A percentile compares a stretch with the other conserved stretches of the same genome.
phyloP scores from a whole-genome alignment of 2,888 invertebrate species.

The Lepas anatifera region DNA sequence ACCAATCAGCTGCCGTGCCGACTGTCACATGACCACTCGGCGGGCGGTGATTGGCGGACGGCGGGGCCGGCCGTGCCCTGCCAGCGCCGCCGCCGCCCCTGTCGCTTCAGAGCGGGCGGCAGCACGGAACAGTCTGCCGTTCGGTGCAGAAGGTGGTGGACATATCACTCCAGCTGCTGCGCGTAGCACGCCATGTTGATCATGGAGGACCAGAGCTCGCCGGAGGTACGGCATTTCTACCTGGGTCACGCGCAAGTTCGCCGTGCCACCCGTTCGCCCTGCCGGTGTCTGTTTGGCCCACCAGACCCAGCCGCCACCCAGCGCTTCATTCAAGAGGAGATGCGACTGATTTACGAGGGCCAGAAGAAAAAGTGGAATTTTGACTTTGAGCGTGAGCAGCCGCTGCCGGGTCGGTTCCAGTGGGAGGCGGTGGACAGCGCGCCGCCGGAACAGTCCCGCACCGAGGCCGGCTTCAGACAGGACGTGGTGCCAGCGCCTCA shows the following conservation, averaged over 20 bases:
- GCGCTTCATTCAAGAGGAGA: background rate
- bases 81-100: background rate
- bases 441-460: slow-evolving; percentile 1
- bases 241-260: slow-evolving; percentile 6
- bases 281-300: slow-evolving; percentile 6
- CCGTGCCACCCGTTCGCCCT: background rate
- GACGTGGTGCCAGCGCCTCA: background rate
- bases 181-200: background rate
- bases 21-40: background rate
- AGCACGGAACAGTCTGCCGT: background rate
- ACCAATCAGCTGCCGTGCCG: background rate
- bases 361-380: slow-evolving; percentile 15
- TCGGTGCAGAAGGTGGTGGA: background rate
- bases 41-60: background rate
- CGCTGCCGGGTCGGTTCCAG: slow-evolving; percentile 11
- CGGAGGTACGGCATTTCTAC: background rate
- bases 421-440: slow-evolving; percentile 7
- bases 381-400: slow-evolving; percentile 9
- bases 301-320: background rate
- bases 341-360: background rate
- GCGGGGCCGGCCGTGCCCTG: background rate
- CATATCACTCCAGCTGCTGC: background rate
- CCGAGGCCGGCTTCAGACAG: slow-evolving; percentile 3
- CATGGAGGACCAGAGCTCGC: background rate
- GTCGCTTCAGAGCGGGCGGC: too few relatives aligned